A percentile compares a stretch with the other conserved stretches of the same genome.
Evolutionary conservation across 2,797 vertebrate genomes (phyloP).

Genomic region (Paguma larvata): DNA sequence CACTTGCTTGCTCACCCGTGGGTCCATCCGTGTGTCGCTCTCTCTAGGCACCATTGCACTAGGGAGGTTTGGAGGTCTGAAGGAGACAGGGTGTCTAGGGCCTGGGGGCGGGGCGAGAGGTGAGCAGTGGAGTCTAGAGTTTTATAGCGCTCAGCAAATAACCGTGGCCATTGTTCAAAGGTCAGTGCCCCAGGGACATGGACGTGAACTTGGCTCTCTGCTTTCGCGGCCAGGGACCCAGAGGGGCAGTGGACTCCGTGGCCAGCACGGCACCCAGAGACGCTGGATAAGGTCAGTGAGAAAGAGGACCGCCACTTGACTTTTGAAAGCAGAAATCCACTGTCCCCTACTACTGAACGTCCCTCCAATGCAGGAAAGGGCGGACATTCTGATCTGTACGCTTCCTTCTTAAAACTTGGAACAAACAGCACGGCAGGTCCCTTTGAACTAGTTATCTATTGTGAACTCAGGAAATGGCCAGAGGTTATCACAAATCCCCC

Average conservation of each 20-base stretch:
- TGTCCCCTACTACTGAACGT: neutral
- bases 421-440: neutral
- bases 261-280: neutral
- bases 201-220: neutral
- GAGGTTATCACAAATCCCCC: neutral
- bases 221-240: neutral
- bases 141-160: neutral
- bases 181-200: rapidly evolving
- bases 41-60: neutral
- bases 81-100: neutral
- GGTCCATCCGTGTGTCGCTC: rapidly evolving
- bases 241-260: neutral
- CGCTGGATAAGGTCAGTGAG: neutral
- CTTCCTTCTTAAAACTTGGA: neutral
- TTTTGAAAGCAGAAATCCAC: neutral
- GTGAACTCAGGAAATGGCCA: neutral
- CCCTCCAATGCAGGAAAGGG: neutral
- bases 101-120: neutral
- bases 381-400: neutral
- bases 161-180: neutral
- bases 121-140: neutral
- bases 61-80: too few relatives aligned
- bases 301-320: neutral
- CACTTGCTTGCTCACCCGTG: rapidly evolving
- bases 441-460: neutral